phyloP scores from a whole-genome alignment of 2,113 vertebrate species.

The Onychostruthus taczanowskii region DNA sequence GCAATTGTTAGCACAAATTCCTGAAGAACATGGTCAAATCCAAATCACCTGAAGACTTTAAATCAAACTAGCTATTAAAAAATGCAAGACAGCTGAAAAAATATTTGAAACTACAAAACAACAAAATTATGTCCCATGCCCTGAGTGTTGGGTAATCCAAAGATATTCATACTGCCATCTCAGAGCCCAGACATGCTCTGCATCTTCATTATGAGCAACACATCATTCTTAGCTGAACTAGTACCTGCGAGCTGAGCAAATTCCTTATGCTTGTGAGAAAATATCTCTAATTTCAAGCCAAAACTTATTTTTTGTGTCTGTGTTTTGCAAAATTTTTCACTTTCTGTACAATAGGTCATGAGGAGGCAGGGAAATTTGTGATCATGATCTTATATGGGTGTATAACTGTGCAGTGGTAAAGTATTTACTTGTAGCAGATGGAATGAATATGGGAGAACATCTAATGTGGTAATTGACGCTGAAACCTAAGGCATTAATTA shows the following conservation, averaged over 20 bases:
- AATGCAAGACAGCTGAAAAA: not conserved
- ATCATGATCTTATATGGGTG: not conserved
- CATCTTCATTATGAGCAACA: not conserved
- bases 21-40: not conserved
- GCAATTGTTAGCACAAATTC: not conserved
- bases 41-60: not conserved
- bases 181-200: not conserved
- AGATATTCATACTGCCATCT: not conserved
- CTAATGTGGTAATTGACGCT: slow-evolving; percentile 40
- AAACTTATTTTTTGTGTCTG: not conserved
- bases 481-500: slow-evolving; percentile 64
- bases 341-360: not conserved
- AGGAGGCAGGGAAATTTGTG: slow-evolving; percentile 14
- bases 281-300: not conserved
- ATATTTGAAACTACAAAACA: not conserved
- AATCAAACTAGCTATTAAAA: not conserved
- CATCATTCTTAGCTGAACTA: not conserved
- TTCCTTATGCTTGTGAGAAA: not conserved
- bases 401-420: slow-evolving; percentile 13
- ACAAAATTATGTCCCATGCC: not conserved
- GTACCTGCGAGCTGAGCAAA: not conserved
- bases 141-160: not conserved
- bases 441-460: slow-evolving; percentile 52
- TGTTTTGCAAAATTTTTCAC: slow-evolving; percentile 16
- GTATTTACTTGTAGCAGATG: slow-evolving; percentile 62